Conservation (phyloP, 2,113 vertebrate genomes). For the Pterocles gutturalis region DNA sequence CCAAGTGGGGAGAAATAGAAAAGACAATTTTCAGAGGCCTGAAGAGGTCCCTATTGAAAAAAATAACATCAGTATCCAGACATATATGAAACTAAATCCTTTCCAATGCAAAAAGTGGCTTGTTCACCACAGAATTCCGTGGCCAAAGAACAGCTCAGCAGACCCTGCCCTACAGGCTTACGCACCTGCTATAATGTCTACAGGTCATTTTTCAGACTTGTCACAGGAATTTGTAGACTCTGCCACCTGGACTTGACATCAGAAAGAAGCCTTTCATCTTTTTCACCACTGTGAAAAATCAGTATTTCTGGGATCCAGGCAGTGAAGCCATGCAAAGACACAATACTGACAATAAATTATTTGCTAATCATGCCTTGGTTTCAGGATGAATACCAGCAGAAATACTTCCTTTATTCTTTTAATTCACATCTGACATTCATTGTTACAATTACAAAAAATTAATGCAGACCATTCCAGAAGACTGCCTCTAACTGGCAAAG, state of each 20-base stretch:
- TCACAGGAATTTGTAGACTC: background rate
- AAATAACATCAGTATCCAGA: accelerated
- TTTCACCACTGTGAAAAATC: background rate
- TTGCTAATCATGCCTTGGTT: background rate
- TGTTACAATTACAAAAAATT: background rate
- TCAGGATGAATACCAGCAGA: background rate
- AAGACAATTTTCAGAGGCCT: background rate
- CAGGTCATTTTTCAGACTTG: background rate
- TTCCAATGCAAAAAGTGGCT: background rate
- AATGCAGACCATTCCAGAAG: background rate
- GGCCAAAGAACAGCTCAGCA: background rate
- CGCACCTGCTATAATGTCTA: background rate
- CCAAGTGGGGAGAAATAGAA: background rate
- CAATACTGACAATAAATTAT: background rate
- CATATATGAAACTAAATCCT: background rate
- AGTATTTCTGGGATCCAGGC: background rate
- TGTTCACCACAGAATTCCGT: background rate
- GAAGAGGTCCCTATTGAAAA: background rate
- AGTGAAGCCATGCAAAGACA: background rate
- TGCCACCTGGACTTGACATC: background rate
- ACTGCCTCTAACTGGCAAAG: background rate
- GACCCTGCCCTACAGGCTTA: background rate
- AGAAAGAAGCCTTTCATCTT: background rate
- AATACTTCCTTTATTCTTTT: background rate
- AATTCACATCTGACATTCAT: background rate